Percentiles rank a stretch among this genome's conserved stretches.
Evolutionary conservation across 2,888 invertebrate genomes (phyloP).

Genomic region (Mesorhabditis spiculigera): DNA sequence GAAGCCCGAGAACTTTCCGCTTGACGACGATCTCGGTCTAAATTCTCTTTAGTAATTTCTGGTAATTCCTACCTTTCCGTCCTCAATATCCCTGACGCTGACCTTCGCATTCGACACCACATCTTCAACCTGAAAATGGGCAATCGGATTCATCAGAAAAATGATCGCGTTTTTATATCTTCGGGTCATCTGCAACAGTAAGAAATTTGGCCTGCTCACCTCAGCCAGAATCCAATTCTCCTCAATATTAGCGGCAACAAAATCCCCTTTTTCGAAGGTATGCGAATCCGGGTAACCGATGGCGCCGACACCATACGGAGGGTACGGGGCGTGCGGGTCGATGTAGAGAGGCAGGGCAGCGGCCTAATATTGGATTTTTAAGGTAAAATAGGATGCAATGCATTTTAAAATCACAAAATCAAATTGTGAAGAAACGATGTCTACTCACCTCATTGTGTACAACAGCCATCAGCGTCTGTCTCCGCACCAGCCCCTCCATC

Average conservation of each 20-base stretch:
- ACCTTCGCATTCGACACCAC: constrained; percentile 68
- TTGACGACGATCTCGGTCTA: background rate
- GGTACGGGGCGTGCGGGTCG: constrained; percentile 69
- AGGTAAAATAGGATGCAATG: background rate
- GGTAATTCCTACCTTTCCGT: constrained; percentile 74
- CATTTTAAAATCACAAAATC: background rate
- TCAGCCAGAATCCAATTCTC: constrained; percentile 93
- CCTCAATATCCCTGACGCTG: constrained; percentile 95
- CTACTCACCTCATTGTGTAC: constrained; percentile 75
- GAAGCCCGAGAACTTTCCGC: constrained; percentile 77
- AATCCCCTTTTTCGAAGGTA: constrained; percentile 72
- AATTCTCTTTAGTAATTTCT: background rate
- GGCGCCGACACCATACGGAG: constrained; percentile 82
- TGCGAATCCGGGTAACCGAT: constrained; percentile 27
- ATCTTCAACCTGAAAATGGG: background rate
- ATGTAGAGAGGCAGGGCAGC: constrained; percentile 84
- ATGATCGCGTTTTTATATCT: constrained; percentile 7
- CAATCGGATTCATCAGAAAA: background rate
- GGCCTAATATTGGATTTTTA: constrained; percentile 14
- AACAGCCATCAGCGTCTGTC: constrained; percentile 88
- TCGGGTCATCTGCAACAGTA: too few species aligned
- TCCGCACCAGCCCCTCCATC: constrained; percentile 70
- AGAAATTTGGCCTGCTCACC: constrained; percentile 64
- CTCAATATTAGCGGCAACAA: constrained; percentile 85
- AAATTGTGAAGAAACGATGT: background rate